Conservation (phyloP, 2,888 invertebrate species). For the Eristalis tenax region DNA sequence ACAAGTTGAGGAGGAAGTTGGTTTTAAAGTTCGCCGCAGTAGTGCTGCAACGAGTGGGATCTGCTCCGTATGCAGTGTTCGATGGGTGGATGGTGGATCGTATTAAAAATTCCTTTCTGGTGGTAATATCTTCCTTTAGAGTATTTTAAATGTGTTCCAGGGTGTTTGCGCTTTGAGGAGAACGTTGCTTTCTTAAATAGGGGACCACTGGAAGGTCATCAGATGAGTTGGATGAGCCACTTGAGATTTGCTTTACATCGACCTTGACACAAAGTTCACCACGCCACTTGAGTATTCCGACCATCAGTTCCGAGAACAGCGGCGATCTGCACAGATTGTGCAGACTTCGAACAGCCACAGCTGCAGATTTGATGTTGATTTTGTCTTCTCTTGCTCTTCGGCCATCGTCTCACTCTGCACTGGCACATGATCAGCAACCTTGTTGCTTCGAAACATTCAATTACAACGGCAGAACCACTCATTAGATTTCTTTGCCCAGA, state of each 20-base stretch:
- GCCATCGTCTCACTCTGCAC: not conserved
- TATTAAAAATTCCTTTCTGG: constrained; percentile 59
- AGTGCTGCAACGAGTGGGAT: constrained; percentile 37
- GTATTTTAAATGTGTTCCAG: constrained; percentile 24
- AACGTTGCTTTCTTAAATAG: not conserved
- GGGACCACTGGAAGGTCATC: not conserved
- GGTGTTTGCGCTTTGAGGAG: not conserved
- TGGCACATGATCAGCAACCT: constrained; percentile 31
- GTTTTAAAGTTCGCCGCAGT: constrained; percentile 58
- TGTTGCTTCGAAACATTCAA: constrained; percentile 47
- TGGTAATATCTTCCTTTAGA: constrained; percentile 40
- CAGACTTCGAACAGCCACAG: not conserved
- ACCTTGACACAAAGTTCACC: not conserved
- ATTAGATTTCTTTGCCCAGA: constrained; percentile 44
- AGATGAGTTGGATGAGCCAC: too few species aligned
- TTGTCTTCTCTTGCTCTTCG: not conserved
- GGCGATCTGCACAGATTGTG: too few species aligned
- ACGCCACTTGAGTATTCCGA: too few species aligned
- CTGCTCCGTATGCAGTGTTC: not conserved
- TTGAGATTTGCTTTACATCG: not conserved
- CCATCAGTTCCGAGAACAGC: too few species aligned
- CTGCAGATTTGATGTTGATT: not conserved
- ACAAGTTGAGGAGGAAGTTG: constrained; percentile 48
- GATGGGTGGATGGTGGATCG: not conserved
- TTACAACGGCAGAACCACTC: constrained; percentile 33